Evolutionary conservation across 1,140 invertebrate species (phyloP), one percentile per base, ranked within the genome.

Genomic region (Trichogramma pretiosum): DNA sequence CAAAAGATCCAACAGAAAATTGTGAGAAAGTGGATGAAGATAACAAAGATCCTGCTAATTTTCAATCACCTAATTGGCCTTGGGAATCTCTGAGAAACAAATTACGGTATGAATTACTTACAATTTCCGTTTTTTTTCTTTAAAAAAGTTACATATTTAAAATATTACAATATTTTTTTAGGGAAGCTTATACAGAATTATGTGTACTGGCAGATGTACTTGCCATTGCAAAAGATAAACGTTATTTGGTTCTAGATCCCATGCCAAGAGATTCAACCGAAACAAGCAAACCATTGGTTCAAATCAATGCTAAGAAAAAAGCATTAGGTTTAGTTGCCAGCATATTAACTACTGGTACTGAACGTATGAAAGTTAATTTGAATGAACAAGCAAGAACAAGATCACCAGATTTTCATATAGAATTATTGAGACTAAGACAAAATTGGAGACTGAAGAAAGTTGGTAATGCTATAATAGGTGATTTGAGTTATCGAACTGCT

Each of bases 361-460:
- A 97, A 48, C 75, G 92, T 50, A 73, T 98, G 9, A 77, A 86
- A 57, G 83, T 81, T 50, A 85, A 84, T 37, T 80, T 85, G 57
- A 84, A 80, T 50, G 87, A 91, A 67, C 79, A 84, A 49, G 77
- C 82, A 0, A 79, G 81, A 59, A 85, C 82, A 34, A 75, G 85
- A 36, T 78, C 82, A 5, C 82, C 84, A 9, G 92, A 97, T 64
- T 98, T 97, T 64, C 93, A 97, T 61, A 86, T 92, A 52, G 93
- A 98, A 64, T 68, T 98, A 35, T 61, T 96, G 1, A 74, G 88
- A 49, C 74, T 98, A 28, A 70, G 93, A 37, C 92, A 96, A 62
- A 94, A 92, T 59, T 98, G 93, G 93, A 74, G 93, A 45, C 66
- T 98, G 2, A 94, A 95, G 66, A 97, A 97, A 76, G 87, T 94